phyloP scores from a whole-genome alignment of 2,797 vertebrate species.

The Liasis olivaceus region DNA sequence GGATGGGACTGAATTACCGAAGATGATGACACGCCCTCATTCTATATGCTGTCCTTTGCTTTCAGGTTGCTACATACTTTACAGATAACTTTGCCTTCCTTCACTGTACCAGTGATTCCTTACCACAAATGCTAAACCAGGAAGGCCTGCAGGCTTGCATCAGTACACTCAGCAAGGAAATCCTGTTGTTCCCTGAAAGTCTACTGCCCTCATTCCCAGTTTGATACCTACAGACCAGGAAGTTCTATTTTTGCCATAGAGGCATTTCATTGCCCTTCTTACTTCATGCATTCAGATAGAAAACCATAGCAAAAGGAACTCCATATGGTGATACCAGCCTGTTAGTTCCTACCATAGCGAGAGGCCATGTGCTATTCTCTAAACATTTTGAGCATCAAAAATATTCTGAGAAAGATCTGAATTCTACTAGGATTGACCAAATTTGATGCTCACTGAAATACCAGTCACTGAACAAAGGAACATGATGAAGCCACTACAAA shows the following conservation, averaged over 20 bases:
- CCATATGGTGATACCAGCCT: neutral
- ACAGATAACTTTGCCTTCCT: neutral
- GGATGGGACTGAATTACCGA: too few relatives aligned
- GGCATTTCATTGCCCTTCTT: neutral
- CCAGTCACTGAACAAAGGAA: neutral
- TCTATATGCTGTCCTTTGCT: neutral
- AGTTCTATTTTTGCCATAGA: neutral
- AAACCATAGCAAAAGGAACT: neutral
- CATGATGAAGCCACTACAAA: neutral
- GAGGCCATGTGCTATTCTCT: neutral
- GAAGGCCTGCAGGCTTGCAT: neutral
- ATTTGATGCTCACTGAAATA: neutral
- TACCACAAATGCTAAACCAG: neutral
- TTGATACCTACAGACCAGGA: neutral
- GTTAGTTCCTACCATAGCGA: neutral
- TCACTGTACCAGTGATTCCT: neutral
- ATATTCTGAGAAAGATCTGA: neutral
- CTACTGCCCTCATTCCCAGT: too few relatives aligned
- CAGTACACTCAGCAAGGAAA: too few relatives aligned
- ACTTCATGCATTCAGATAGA: neutral
- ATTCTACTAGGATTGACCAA: neutral
- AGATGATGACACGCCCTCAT: too few relatives aligned
- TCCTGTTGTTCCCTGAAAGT: neutral
- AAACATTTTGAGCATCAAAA: neutral
- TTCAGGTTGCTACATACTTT: neutral